A percentile compares a stretch with the other conserved stretches of the same genome.
Conservation (phyloP, 2,888 invertebrate genomes). For the Petrolisthes manimaculis region DNA sequence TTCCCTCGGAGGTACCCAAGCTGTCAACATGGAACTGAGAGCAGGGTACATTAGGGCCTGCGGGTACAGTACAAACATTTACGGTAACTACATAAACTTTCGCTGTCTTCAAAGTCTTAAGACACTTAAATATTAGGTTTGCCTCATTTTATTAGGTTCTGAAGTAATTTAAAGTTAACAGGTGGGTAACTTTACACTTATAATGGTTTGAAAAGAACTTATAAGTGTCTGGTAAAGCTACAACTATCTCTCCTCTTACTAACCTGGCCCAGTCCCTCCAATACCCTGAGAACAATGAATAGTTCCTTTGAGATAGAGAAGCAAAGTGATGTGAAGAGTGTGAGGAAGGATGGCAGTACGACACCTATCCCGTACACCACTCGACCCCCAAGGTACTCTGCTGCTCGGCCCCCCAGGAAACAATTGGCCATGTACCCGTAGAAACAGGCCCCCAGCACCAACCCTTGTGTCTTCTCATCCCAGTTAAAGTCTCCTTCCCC, state of each 20-base stretch:
- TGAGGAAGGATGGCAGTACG: constrained; percentile 84
- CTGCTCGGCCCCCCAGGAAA: constrained; percentile 74
- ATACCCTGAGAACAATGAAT: constrained; percentile 81
- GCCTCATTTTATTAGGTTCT: too few species aligned
- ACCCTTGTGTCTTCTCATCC: constrained; percentile 80
- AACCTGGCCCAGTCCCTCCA: constrained; percentile 89
- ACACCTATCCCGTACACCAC: constrained; percentile 86
- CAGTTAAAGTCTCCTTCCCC: constrained; percentile 83
- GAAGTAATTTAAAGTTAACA: too few species aligned
- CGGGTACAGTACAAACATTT: constrained; percentile 39
- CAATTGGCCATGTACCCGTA: constrained; percentile 47
- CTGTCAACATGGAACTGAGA: constrained; percentile 93
- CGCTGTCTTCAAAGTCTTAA: too few species aligned
- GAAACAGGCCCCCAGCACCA: constrained; percentile 78
- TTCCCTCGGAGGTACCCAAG: constrained; percentile 94
- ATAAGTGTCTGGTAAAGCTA: too few species aligned
- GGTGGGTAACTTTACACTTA: too few species aligned
- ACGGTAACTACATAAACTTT: background rate
- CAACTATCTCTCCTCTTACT: too few species aligned
- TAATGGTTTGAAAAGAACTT: too few species aligned
- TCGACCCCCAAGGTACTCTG: constrained; percentile 87
- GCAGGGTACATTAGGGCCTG: constrained; percentile 93
- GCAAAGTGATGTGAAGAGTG: constrained; percentile 85
- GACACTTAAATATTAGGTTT: too few species aligned
- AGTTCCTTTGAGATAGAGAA: constrained; percentile 77